Evolutionary conservation across 2,888 invertebrate species (phyloP).

Genomic region (Spisula subtruncata): DNA sequence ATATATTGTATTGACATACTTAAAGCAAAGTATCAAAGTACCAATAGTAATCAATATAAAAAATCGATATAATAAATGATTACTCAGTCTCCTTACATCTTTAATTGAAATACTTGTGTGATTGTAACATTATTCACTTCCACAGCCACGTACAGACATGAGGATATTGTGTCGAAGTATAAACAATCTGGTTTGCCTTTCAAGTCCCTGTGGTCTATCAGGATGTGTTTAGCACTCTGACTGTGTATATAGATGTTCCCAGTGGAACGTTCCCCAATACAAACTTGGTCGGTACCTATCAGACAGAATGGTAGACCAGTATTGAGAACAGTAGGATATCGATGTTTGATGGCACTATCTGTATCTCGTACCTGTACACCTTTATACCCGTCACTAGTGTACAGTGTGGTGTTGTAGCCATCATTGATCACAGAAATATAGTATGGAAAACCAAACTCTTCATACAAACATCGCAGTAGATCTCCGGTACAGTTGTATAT

Average conservation of each 20-base stretch:
- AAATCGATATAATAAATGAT: no score
- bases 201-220: neutral
- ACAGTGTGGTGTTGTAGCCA: neutral
- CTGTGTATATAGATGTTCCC: neutral
- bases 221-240: neutral
- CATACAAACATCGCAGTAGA: neutral
- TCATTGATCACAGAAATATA: neutral
- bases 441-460: neutral
- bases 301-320: slow-evolving; percentile 5
- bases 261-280: neutral
- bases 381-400: neutral
- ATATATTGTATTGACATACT: no score
- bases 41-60: no score
- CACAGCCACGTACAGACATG: neutral
- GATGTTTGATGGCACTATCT: neutral
- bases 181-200: neutral
- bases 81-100: no score
- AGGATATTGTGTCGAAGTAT: neutral
- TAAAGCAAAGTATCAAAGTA: no score
- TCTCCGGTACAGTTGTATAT: neutral
- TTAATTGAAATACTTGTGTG: no score
- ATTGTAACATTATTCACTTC: no score
- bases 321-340: neutral
- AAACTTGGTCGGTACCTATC: neutral
- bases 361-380: neutral